These are phyloP conservation scores for Drosophila gunungcola DNA, from an alignment of 1,140 invertebrate genomes.

Conservation along the genomic window DNA sequence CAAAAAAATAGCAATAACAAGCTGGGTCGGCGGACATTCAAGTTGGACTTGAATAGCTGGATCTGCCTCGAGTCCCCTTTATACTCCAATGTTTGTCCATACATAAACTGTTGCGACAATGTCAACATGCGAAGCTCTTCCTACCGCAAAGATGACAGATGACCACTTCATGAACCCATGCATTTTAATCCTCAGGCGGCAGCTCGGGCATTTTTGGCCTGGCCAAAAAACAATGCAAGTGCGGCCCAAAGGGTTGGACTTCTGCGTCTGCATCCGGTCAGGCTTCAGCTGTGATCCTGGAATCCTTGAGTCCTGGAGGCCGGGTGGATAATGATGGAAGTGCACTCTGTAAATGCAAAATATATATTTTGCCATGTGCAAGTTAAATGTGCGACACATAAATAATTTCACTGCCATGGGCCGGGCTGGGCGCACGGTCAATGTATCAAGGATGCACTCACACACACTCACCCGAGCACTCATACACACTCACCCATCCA, in stretches of 20 bases:
- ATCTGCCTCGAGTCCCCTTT: conserved; percentile 11
- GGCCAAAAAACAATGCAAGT: conserved; percentile 68
- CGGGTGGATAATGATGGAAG: conserved; percentile 76
- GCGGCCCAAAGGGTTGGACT: conserved; percentile 28
- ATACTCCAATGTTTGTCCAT: conserved; percentile 12
- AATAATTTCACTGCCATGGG: conserved; percentile 71
- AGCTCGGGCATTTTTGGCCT: conserved; percentile 15
- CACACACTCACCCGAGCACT: conserved; percentile 3
- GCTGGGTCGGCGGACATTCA: neutral
- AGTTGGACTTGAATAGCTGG: conserved; percentile 18
- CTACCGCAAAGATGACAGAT: conserved; percentile 83
- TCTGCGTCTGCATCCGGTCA: conserved; percentile 62
- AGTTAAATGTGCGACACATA: conserved; percentile 81
- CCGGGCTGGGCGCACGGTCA: conserved; percentile 25
- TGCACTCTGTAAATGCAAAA: conserved; percentile 82
- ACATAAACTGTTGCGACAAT: conserved; percentile 82
- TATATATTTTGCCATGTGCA: conserved; percentile 80
- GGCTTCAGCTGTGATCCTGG: conserved; percentile 24
- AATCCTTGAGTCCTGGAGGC: neutral
- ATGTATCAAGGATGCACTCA: conserved; percentile 68
- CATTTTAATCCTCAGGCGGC: conserved; percentile 72
- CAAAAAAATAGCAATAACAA: conserved; percentile 29
- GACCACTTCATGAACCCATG: conserved; percentile 83
- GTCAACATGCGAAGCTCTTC: conserved; percentile 82
- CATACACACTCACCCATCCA: neutral